These are phyloP conservation scores for Pluvialis apricaria DNA, from an alignment of 2,113 vertebrate species.

Conservation along the genomic window DNA sequence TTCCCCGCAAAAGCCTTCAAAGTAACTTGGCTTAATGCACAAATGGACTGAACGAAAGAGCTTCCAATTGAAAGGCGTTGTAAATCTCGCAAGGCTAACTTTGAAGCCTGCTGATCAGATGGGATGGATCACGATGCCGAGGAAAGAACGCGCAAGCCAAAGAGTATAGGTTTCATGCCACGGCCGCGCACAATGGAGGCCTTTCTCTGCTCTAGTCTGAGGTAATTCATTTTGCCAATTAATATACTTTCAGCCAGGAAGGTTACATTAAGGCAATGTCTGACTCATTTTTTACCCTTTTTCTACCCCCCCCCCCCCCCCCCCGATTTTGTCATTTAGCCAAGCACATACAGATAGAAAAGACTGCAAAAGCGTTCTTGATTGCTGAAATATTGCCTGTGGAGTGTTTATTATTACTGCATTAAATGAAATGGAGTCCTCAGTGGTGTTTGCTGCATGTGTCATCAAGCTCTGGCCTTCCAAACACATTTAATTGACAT, in stretches of 20 bases:
- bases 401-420: slow-evolving; percentile 63
- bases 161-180: not conserved
- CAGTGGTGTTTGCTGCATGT: not conserved
- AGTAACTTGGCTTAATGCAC: not conserved
- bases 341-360: slow-evolving; percentile 43
- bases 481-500: slow-evolving; percentile 43
- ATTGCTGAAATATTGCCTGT: slow-evolving; percentile 52
- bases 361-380: slow-evolving; percentile 21
- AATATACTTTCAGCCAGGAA: slow-evolving; percentile 23
- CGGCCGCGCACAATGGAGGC: not conserved
- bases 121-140: not conserved
- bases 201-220: slow-evolving; percentile 43
- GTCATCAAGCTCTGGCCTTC: slow-evolving; percentile 36
- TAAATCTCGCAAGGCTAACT: not conserved
- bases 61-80: not conserved
- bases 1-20: not conserved
- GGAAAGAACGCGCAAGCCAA: not conserved
- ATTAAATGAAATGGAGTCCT: slow-evolving; percentile 34
- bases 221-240: slow-evolving; percentile 52
- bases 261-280: slow-evolving; percentile 42
- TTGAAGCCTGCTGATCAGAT: not conserved
- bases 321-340: not conserved
- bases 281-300: slow-evolving; percentile 33
- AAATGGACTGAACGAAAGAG: not conserved
- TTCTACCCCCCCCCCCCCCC: no score